Base-by-base conservation (phyloP, 2,113 vertebrate genomes). In the Phocoena sinus region DNA sequence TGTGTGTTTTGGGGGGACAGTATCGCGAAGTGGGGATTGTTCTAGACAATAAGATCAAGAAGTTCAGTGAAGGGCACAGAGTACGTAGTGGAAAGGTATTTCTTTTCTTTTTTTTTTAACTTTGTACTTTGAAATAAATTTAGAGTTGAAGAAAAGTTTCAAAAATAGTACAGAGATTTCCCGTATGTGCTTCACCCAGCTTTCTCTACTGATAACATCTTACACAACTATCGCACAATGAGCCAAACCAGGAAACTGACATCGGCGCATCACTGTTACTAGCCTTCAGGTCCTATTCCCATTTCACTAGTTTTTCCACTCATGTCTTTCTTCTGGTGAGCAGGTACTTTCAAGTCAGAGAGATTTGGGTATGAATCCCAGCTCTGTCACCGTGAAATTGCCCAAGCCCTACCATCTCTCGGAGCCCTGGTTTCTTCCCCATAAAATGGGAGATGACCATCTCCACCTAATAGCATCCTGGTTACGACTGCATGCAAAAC, bases 41-140 rank as follows among this genome's bases (percentile, higher is more conserved):
- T 65, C 92, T 67, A 23, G n/a, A 82, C 28, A 17, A 2, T 14
- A 50, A 50, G 41, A 70, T 26, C 87, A 41, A 67, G 44, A 26
- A 41, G 36, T 33, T 50, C 38, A 25, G 28, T 23, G 26, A 63
- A 47, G 25, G 68, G 44, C 9, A 56, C 25, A 12, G 56, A 58
- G 67, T 17, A 8, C 2, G 2, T 0, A 44, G 18, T 5, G 60
- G 63, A 60, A 74, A 84, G 28, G 8, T 28, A 12, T 50, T 15
- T n/a, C 28, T 80, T 60, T 53, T 62, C 18, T 58, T 70, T 36
- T 53, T 53, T 92, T 70, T 41, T 31, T 8, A 26, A 67, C 33
- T 73, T 87, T 71, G 67, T 25, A 88, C 60, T 65, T 44, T 33
- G 50, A 87, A 67, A 95, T 71, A 71, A 77, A 74, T 90, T 73